Evolutionary conservation across 1,140 invertebrate genomes (phyloP), one percentile per base, ranked within the genome.

Genomic region (Oryzaephilus surinamensis): DNA sequence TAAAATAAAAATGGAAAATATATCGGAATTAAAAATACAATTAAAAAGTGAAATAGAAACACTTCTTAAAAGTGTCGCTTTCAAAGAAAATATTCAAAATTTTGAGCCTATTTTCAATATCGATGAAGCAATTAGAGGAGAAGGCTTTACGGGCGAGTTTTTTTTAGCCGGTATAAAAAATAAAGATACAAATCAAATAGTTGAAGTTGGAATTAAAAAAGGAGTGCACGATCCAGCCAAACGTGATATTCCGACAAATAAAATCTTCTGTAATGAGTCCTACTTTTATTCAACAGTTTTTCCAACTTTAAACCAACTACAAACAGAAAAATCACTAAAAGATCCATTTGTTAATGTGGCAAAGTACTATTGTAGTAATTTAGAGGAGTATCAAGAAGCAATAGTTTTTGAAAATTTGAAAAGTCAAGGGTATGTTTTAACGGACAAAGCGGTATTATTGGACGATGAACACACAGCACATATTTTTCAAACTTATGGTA

Each of bases 401-500:
- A 8, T 31, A 6, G 6, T 4, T 31, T 31, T 31, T 14, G 30
- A 31, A 14, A 31, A 31, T 31, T 31, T 31, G 12, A 31, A 31
- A 15, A 14, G 8, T 4, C 11, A 7, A 14, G 19, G 19, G 5
- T 31, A 17, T 14, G 30, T 17, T 17, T 3, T 11, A 3, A 17
- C 10, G 16, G 27, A 32, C 6, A 55, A 52, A 21, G 19, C 26
- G 19, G n/a, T 18, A 18, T n/a, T 54, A 0, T 57, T 61, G 6
- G 30, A 55, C 5, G 39, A 51, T 21, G 38, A 47, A 4, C 41
- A 53, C 0, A 32, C 54, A 13, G 35, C 40, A 3, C 37, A 51
- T 6, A 50, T 45, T 31, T 32, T 61, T 10, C 36, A 29, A 7
- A 31, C 45, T 6, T 16, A 61, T 6, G 59, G 56, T 6, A 46